Evolutionary conservation across 2,888 invertebrate genomes (phyloP).

Genomic region (Caenorhabditis zanzibari): DNA sequence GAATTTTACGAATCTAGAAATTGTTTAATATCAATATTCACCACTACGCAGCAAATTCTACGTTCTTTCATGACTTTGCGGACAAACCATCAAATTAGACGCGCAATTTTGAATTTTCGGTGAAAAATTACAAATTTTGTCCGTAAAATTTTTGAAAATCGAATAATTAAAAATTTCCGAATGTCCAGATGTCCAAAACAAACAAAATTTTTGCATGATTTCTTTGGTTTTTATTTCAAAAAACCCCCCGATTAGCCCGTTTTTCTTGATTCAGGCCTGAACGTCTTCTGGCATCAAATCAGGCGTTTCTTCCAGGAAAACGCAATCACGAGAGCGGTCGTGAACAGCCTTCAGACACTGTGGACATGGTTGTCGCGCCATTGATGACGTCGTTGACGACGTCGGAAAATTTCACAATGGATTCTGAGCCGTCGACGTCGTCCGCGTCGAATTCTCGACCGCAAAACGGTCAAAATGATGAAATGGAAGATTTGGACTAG

Average conservation of each 20-base stretch:
- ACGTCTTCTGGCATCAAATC: constrained; percentile 41
- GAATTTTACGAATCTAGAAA: no score
- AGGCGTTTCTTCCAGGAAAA: constrained; percentile 61
- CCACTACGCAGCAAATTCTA: no score
- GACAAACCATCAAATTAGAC: no score
- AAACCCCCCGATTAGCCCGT: background rate
- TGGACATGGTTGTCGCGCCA: constrained; percentile 43
- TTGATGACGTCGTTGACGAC: constrained; percentile 33
- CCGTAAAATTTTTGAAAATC: no score
- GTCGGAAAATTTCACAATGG: background rate
- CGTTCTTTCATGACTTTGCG: no score
- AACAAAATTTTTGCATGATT: no score
- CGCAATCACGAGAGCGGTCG: constrained; percentile 47
- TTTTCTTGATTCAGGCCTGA: constrained; percentile 38
- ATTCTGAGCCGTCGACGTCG: background rate
- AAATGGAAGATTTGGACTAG: background rate
- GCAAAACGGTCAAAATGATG: background rate
- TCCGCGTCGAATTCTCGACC: background rate
- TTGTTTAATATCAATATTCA: no score
- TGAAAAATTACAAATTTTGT: no score
- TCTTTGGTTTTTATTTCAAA: background rate
- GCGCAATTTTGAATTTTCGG: no score
- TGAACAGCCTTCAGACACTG: constrained; percentile 3
- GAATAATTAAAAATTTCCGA: no score
- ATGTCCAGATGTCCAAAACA: background rate